Evolutionary conservation across 1,140 invertebrate species (phyloP).

Genomic region (Temnothorax nylanderi): DNA sequence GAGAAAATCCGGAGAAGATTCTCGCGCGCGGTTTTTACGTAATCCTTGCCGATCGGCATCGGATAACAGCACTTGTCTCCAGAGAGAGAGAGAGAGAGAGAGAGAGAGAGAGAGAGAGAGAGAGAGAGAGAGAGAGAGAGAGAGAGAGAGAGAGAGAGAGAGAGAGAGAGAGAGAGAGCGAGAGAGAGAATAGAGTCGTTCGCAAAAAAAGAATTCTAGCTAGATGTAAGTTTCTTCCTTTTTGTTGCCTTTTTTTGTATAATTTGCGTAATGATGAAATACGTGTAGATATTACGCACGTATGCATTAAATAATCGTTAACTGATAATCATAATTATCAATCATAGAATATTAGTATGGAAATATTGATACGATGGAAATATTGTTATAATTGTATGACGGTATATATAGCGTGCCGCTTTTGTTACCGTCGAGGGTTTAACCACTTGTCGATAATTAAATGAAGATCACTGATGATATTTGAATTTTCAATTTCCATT

Average conservation of each 20-base stretch:
- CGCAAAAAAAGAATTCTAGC: neutral
- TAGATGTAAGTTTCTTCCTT: neutral
- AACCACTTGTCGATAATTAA: neutral
- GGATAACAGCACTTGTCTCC: conserved; percentile 6
- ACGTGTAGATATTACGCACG: conserved; percentile 3
- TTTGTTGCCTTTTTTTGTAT: neutral
- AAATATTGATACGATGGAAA: conserved; percentile 13
- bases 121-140: no score
- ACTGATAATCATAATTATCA: neutral
- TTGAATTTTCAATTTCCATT: conserved; percentile 3
- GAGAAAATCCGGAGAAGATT: conserved; percentile 43
- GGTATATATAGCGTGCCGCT: neutral
- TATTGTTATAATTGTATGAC: conserved; percentile 4
- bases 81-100: neutral
- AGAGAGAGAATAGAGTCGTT: neutral
- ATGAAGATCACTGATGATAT: neutral
- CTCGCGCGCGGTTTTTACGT: conserved; percentile 45
- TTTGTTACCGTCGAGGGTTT: neutral
- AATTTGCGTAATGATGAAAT: neutral
- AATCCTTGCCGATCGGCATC: conserved; percentile 30
- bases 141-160: no score
- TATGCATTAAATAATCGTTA: conserved; percentile 35
- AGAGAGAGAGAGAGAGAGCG: neutral
- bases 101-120: neutral
- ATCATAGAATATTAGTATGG: conserved; percentile 21